Conservation (phyloP, 2,888 invertebrate genomes). For the Tipula vernalis region DNA sequence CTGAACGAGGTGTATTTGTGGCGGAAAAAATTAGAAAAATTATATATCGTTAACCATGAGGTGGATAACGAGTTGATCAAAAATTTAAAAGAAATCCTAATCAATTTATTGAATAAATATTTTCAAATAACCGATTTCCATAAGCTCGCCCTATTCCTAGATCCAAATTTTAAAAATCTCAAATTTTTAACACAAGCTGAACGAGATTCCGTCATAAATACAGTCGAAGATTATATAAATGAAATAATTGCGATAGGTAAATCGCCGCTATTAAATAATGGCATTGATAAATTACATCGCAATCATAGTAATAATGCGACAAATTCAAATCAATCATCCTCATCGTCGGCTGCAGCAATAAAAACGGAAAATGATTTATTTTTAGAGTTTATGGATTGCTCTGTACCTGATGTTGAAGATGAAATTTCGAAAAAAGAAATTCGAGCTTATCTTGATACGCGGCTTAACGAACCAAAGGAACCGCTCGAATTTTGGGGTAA, state of each 20-base stretch:
- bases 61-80: constrained; percentile 12
- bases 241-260: background rate
- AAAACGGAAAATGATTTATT: constrained; percentile 11
- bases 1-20: constrained; percentile 16
- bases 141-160: constrained; percentile 16
- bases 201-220: constrained; percentile 11
- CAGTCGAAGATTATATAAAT: background rate
- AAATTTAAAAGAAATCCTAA: constrained; percentile 11
- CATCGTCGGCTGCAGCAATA: background rate
- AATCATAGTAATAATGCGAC: background rate
- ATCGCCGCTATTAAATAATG: background rate
- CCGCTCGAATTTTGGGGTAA: constrained; percentile 11
- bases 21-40: constrained; percentile 16
- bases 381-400: constrained; percentile 15
- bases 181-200: constrained; percentile 16
- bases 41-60: constrained; percentile 7
- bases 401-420: constrained; percentile 14
- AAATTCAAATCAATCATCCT: constrained; percentile 1
- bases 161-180: constrained; percentile 17
- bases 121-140: constrained; percentile 15
- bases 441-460: background rate
- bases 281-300: background rate
- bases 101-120: constrained; percentile 13
- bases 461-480: background rate
- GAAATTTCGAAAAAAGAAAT: constrained; percentile 14